These are phyloP conservation scores for Grammomys dolichurus DNA, from an alignment of 2,113 vertebrate genomes.

Conservation along the genomic window DNA sequence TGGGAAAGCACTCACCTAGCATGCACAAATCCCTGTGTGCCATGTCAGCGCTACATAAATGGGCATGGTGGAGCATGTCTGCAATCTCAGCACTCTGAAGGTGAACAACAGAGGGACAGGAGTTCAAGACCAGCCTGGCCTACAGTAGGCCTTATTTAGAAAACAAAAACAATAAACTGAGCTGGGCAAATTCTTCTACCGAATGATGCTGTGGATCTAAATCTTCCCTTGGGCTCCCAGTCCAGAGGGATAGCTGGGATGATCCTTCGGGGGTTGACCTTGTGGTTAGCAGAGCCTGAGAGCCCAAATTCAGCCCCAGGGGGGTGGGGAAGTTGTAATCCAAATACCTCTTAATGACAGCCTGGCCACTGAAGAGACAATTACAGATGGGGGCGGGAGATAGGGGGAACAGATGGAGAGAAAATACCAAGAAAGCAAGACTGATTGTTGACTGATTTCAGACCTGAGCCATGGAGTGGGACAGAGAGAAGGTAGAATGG, in stretches of 20 bases:
- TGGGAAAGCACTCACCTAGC: too few species aligned
- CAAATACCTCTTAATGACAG: conserved; percentile 68
- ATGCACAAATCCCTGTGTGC: too few species aligned
- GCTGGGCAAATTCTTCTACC: neutral
- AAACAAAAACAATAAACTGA: neutral
- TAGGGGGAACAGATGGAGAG: neutral
- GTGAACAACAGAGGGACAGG: neutral
- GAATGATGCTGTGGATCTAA: neutral
- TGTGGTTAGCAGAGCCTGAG: conserved; percentile 75
- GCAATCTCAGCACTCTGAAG: neutral
- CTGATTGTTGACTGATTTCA: neutral
- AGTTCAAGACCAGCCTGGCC: neutral
- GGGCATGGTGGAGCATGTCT: neutral
- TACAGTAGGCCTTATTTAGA: neutral
- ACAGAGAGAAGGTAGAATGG: neutral
- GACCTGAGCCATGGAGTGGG: neutral
- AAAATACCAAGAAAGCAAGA: neutral
- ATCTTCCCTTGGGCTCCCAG: neutral
- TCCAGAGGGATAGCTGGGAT: neutral
- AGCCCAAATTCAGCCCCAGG: conserved; percentile 60
- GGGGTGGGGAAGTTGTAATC: neutral
- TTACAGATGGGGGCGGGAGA: neutral
- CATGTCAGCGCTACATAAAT: neutral
- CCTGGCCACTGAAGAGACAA: neutral
- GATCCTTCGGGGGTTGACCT: conserved; percentile 15